Evolutionary conservation across 1,140 invertebrate genomes (phyloP).

Genomic region (Leucophenga varia): DNA sequence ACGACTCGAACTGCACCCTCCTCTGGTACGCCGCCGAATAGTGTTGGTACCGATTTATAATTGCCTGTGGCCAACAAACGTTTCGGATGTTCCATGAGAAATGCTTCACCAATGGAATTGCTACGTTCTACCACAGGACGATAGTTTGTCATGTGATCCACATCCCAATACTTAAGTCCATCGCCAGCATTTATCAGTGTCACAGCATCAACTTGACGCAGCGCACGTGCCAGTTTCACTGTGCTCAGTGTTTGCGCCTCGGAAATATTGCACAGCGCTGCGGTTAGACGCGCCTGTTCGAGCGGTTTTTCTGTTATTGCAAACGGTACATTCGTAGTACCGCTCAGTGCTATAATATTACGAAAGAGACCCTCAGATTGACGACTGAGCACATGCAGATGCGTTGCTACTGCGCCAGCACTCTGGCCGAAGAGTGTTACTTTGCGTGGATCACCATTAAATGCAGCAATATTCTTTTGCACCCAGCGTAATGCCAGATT

Average conservation of each 20-base stretch:
- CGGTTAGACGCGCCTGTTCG: constrained; percentile 42
- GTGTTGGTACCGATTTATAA: constrained; percentile 52
- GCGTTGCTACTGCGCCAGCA: constrained; percentile 59
- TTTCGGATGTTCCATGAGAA: constrained; percentile 52
- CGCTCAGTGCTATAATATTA: constrained; percentile 61
- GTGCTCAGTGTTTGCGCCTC: constrained; percentile 26
- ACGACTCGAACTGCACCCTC: constrained; percentile 57
- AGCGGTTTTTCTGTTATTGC: constrained; percentile 59
- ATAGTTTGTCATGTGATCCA: constrained; percentile 57
- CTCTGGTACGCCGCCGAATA: constrained; percentile 52
- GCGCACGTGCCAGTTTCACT: constrained; percentile 37
- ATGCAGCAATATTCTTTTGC: constrained; percentile 43
- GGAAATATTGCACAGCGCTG: constrained; percentile 29
- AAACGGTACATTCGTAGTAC: constrained; percentile 65
- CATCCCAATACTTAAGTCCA: constrained; percentile 52
- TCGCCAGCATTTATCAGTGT: constrained; percentile 46
- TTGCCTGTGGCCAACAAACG: constrained; percentile 38
- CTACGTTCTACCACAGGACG: constrained; percentile 55
- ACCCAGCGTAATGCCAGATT: constrained; percentile 58
- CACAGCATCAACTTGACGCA: constrained; percentile 45
- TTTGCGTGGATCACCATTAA: constrained; percentile 56
- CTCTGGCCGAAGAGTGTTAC: constrained; percentile 65
- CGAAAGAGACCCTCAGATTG: constrained; percentile 58
- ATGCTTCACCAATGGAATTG: constrained; percentile 29
- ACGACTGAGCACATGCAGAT: constrained; percentile 57